Evolutionary conservation across 2,797 vertebrate genomes (phyloP).

Genomic region (Syndactyla subalaris): DNA sequence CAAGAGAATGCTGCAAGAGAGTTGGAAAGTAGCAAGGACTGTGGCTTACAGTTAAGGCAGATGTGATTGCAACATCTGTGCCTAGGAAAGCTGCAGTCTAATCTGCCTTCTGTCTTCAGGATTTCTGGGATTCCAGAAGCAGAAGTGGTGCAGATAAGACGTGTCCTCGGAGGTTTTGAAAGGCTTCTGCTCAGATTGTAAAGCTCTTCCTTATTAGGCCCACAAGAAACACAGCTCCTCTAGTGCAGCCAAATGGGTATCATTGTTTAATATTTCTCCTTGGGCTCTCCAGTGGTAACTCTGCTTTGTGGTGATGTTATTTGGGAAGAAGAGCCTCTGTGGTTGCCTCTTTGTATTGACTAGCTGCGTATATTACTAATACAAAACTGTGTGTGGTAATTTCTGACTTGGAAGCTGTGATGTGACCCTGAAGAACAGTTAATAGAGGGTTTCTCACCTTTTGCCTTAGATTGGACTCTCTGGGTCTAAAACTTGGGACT

Average conservation of each 20-base stretch:
- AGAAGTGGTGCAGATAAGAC: conserved; percentile 32
- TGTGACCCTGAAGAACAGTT: neutral
- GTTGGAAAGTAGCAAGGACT: neutral
- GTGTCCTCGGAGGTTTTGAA: conserved; percentile 25
- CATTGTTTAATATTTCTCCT: neutral
- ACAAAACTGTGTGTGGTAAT: neutral
- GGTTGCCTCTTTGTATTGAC: neutral
- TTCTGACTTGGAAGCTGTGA: neutral
- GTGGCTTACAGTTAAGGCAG: neutral
- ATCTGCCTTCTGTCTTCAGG: conserved; percentile 16
- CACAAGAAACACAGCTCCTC: conserved; percentile 2
- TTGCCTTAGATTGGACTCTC: neutral
- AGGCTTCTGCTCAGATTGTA: conserved; percentile 3
- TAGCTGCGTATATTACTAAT: neutral
- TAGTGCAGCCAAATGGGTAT: neutral
- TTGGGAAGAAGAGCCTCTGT: neutral
- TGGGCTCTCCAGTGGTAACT: neutral
- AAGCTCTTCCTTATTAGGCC: conserved; percentile 31
- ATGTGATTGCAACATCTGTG: conserved; percentile 18
- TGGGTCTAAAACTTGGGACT: neutral
- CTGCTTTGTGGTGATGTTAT: neutral
- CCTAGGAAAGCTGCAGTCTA: neutral
- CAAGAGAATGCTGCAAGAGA: neutral
- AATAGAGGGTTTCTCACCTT: neutral
- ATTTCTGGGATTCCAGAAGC: conserved; percentile 36